Percentiles rank a stretch among this genome's conserved stretches.
Evolutionary conservation across 64 coral and sea anemone species (phyloP).

Genomic region (Cladopsammia gracilis): DNA sequence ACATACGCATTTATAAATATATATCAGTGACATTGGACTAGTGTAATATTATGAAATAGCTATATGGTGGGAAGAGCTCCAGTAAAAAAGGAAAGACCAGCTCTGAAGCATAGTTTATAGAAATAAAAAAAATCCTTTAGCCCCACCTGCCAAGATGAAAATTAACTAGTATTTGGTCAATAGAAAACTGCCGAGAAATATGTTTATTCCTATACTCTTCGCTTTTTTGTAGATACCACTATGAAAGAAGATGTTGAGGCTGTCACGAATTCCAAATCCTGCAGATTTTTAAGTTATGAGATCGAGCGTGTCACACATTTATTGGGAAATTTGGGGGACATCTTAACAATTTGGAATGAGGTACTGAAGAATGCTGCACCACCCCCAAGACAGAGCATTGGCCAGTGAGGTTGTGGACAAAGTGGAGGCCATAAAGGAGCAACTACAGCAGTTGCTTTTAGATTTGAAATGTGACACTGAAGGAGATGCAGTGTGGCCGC

Average conservation of each 20-base stretch:
- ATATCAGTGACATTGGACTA: too few species aligned
- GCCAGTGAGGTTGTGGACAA: too few species aligned
- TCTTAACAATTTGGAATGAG: slow-evolving; percentile 4
- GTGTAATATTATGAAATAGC: too few species aligned
- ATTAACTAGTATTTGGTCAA: not conserved
- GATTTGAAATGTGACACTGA: slow-evolving; percentile 15
- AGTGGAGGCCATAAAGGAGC: too few species aligned
- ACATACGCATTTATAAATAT: too few species aligned
- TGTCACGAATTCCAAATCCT: slow-evolving; percentile 31
- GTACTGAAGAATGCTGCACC: too few species aligned
- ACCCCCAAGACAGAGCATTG: too few species aligned
- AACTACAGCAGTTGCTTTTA: not conserved
- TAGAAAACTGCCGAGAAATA: not conserved
- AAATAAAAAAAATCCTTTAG: slow-evolving; percentile 14
- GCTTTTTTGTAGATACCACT: slow-evolving; percentile 49
- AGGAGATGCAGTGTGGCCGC: slow-evolving; percentile 23
- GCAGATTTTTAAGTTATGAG: slow-evolving; percentile 65
- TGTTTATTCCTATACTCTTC: not conserved
- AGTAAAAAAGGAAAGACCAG: too few species aligned
- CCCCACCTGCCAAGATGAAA: not conserved
- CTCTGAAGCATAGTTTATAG: too few species aligned
- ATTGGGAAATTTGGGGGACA: slow-evolving; percentile 52
- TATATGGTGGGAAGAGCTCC: too few species aligned
- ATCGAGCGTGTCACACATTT: slow-evolving; percentile 61
- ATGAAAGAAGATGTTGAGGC: slow-evolving; percentile 57